Conservation (phyloP, 2,113 vertebrate genomes). For the Limnothrissa miodon region DNA sequence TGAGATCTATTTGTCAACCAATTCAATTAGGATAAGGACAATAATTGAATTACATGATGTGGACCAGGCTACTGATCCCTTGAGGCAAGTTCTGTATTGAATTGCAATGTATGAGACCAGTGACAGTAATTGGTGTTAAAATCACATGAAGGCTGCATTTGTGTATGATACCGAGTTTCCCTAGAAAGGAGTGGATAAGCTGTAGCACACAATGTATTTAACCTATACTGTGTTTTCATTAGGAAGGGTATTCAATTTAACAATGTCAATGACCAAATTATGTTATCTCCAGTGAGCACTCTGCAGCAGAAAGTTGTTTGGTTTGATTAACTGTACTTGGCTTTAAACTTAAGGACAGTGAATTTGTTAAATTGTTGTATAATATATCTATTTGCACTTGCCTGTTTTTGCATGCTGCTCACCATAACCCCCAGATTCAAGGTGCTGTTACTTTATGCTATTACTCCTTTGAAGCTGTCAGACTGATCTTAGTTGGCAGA, state of each 20-base stretch:
- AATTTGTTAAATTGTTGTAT: background rate
- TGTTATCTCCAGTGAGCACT: background rate
- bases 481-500: background rate
- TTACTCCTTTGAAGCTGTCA: background rate
- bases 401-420: background rate
- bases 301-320: background rate
- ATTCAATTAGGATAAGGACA: background rate
- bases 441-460: background rate
- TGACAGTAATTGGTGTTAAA: background rate
- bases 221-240: background rate
- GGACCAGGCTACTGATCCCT: constrained; percentile 38
- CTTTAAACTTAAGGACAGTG: background rate
- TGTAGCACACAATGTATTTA: background rate
- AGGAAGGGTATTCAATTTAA: background rate
- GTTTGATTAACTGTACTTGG: background rate
- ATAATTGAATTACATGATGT: constrained; percentile 32
- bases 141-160: background rate
- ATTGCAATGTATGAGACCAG: constrained; percentile 9
- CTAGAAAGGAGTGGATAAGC: background rate
- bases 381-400: background rate
- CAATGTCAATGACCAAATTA: background rate
- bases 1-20: constrained; percentile 26
- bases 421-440: background rate
- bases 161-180: background rate
- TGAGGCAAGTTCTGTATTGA: background rate